Percentiles rank a stretch among this genome's conserved stretches.
These are phyloP conservation scores for Sclerurus mexicanus DNA, from an alignment of 2,113 vertebrate genomes.

Conservation along the genomic window DNA sequence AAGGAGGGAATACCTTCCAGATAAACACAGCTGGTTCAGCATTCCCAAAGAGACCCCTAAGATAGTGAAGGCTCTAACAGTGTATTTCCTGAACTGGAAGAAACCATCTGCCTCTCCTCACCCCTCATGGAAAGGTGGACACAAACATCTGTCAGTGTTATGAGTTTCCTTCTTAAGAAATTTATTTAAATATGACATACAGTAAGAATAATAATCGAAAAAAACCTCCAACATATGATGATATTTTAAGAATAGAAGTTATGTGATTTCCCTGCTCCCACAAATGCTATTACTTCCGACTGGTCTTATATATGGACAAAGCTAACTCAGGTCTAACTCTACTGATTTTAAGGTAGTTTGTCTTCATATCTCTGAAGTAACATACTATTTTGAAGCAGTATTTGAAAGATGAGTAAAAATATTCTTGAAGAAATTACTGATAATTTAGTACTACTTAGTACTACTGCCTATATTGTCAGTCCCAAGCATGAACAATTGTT, in stretches of 20 bases:
- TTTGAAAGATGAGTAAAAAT: neutral
- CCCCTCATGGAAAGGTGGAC: neutral
- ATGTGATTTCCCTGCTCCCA: neutral
- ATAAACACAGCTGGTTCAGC: neutral
- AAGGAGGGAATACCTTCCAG: neutral
- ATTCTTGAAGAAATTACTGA: neutral
- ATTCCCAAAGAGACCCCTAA: neutral
- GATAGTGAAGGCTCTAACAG: neutral
- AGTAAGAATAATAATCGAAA: neutral
- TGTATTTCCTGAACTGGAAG: neutral
- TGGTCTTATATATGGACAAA: neutral
- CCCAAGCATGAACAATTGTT: neutral
- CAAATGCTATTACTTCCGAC: neutral
- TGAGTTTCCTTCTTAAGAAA: neutral
- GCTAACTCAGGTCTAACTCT: neutral
- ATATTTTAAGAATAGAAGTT: neutral
- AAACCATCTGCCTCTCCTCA: neutral
- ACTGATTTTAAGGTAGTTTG: neutral
- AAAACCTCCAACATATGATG: neutral
- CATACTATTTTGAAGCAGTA: neutral
- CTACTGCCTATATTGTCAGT: neutral
- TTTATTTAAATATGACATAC: neutral
- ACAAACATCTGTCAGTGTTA: neutral
- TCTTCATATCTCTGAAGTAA: neutral
- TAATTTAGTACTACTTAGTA: neutral